Evolutionary conservation across 35 echinoderm and acorn worm genomes (phyloP), one percentile per base, ranked within the genome.

Genomic region (Heliocidaris erythrogramma): DNA sequence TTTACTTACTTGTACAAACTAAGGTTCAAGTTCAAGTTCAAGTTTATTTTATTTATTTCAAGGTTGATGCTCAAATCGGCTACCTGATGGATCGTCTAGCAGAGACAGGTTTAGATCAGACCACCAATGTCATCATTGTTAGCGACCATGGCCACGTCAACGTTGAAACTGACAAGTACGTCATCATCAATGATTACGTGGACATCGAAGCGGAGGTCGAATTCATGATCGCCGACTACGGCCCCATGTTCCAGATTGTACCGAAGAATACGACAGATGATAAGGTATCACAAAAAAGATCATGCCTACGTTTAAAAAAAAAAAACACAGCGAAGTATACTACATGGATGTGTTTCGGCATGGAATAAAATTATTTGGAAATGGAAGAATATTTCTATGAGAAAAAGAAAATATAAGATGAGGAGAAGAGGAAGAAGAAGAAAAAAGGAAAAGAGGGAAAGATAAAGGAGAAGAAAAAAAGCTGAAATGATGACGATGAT

Each of bases 111-210:
- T 78, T 98, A 24, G 92, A 88, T 48, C 93, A 96, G 92, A 95
- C 53, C 10, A 85, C 95, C 31, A 95, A 98, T 52, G 95, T 98
- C n/a, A 95, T 98, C 10, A 94, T 96, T 13, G 93, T 94, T 5
- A 98, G 97, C 32, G 97, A 98, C 60, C 97, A 98, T 85, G 97
- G 97, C 7, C 97, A 98, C 59, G 92, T 94, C 13, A 96, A 97
- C 27, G 29, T 95, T 5, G 97, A 98, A 1, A 48, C 42, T 21
- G 29, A 90, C 11, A 95, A 96, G 85, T 96, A 94, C 48, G 48
- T 98, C 31, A 48, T 48, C 14, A 90, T 98, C 11, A 94, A 90
- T 50, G 94, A 98, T 69, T 98, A 98, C 85, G 94, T 98, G 47
- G 95, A 98, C 60, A 85, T 94, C n/a, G 85, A 78, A 18, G 65